These are phyloP conservation scores for Terrapene triunguis DNA, from an alignment of 2,113 vertebrate species.

Conservation along the genomic window DNA sequence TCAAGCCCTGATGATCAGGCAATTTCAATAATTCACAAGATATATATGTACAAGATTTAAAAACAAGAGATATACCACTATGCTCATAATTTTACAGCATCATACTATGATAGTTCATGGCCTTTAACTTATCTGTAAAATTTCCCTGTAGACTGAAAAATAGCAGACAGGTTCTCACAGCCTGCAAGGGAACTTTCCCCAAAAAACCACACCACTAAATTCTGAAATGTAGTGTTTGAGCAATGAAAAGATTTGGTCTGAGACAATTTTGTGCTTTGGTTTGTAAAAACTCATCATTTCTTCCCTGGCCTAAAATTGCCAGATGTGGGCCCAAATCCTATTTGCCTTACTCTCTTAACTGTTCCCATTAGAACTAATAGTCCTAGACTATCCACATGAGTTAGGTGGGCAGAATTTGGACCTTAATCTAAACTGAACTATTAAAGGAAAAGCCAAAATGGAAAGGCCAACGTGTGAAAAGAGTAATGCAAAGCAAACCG, in stretches of 20 bases:
- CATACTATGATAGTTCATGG: neutral
- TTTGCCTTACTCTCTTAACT: neutral
- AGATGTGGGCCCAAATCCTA: neutral
- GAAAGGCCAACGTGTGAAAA: neutral
- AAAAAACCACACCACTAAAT: neutral
- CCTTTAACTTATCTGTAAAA: neutral
- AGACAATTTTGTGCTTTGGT: neutral
- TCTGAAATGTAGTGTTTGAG: neutral
- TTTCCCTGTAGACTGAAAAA: neutral
- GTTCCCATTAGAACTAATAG: neutral
- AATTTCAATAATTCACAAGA: neutral
- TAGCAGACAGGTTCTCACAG: neutral
- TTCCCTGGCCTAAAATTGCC: neutral
- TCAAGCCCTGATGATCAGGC: neutral
- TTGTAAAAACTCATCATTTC: neutral
- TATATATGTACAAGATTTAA: neutral
- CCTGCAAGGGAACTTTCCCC: neutral
- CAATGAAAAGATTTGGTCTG: neutral
- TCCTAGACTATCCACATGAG: neutral
- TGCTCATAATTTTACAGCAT: neutral
- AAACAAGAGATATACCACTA: constrained; percentile 18
- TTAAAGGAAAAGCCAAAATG: neutral
- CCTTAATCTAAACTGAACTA: neutral
- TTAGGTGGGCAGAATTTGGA: no score
- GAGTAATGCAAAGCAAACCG: neutral